Conservation (phyloP, 2,797 vertebrate species). For the Leptodactylus fallax region DNA sequence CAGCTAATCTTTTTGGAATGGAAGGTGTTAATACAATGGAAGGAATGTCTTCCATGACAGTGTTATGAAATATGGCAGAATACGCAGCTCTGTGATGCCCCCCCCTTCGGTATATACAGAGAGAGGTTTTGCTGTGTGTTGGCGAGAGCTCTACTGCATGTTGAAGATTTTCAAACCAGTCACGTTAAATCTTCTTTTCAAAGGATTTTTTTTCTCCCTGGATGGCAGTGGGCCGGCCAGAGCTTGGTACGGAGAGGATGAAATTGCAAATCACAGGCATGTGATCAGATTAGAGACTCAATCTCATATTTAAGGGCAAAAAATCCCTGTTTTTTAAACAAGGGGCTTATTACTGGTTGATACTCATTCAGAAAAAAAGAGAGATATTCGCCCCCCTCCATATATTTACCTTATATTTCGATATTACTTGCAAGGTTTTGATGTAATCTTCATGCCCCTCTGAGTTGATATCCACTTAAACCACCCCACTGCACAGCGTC, state of each 20-base stretch:
- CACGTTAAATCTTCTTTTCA: conserved; percentile 70
- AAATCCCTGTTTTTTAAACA: conserved; percentile 71
- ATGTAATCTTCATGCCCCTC: neutral
- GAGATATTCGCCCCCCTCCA: neutral
- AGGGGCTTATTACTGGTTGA: conserved; percentile 68
- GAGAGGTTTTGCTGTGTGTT: neutral
- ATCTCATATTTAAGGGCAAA: conserved; percentile 65
- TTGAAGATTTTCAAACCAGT: conserved; percentile 64
- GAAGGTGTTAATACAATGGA: neutral
- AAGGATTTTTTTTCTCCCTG: conserved; percentile 58
- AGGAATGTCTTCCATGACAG: conserved; percentile 18
- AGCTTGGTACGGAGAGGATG: conserved; percentile 71
- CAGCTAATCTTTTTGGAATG: neutral
- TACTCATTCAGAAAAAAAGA: neutral
- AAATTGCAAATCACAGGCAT: conserved; percentile 85
- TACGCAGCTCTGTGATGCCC: neutral
- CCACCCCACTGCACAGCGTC: too few species aligned
- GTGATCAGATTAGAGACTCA: conserved; percentile 83
- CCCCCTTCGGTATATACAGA: neutral
- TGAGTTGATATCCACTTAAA: too few species aligned
- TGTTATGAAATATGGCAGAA: neutral
- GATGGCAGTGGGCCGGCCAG: conserved; percentile 65
- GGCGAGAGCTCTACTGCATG: conserved; percentile 12
- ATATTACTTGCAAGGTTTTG: neutral
- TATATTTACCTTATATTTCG: neutral